Conservation (phyloP, 1,140 invertebrate species). For the Drosophila triauraria region DNA sequence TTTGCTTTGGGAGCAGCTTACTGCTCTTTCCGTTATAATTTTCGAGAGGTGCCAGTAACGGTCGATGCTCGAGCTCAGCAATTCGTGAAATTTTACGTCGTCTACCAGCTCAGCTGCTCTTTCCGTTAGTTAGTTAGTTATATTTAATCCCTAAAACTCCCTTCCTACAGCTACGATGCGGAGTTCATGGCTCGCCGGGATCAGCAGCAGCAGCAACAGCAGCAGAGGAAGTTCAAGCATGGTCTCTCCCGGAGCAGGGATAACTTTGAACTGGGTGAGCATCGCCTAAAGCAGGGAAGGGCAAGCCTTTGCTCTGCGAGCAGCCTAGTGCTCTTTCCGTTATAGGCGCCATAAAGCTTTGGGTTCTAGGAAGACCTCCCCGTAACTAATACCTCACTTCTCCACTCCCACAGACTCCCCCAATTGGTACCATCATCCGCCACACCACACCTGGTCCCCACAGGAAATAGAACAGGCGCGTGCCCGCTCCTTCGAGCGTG, state of each 20-base stretch:
- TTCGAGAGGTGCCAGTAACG: no score
- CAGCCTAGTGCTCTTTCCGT: no score
- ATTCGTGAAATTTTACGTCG: no score
- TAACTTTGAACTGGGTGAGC: constrained; percentile 78
- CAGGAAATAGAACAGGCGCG: constrained; percentile 79
- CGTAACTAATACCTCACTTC: no score
- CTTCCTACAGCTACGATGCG: constrained; percentile 68
- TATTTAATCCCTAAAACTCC: not conserved
- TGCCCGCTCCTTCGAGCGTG: constrained; percentile 76
- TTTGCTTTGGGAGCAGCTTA: no score
- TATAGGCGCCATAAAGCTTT: no score
- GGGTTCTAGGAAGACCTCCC: no score
- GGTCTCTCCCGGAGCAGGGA: constrained; percentile 78
- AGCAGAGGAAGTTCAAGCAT: constrained; percentile 73
- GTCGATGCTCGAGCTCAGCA: no score
- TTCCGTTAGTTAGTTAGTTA: not conserved
- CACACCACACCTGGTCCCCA: constrained; percentile 83
- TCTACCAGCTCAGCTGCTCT: no score
- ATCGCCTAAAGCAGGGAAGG: rapidly evolving
- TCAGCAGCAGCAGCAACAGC: constrained; percentile 58
- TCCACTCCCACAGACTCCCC: constrained; percentile 61
- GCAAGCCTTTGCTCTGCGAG: no score
- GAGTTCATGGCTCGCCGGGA: constrained; percentile 74
- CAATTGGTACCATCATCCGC: constrained; percentile 81
- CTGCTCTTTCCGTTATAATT: no score